Percentiles rank a stretch among this genome's conserved stretches.
Evolutionary conservation across 2,888 invertebrate species (phyloP).

Genomic region (Notodonta ziczac): DNA sequence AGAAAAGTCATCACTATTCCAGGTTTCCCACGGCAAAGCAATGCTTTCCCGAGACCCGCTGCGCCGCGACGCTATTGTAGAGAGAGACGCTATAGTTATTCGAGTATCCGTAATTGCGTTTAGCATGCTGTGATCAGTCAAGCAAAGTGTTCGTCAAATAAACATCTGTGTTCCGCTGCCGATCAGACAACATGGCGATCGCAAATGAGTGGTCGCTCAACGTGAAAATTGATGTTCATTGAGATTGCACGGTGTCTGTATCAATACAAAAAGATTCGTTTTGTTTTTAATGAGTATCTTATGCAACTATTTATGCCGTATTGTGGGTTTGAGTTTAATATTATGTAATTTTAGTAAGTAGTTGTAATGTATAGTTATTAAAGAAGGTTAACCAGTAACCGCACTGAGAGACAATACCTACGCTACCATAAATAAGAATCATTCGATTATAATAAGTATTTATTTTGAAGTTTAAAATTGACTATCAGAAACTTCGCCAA

Average conservation of each 20-base stretch:
- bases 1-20: background rate
- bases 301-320: background rate
- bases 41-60: constrained; percentile 2
- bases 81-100: constrained; percentile 18
- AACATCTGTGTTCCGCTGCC: constrained; percentile 54
- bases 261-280: background rate
- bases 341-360: too few relatives aligned
- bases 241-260: constrained; percentile 62
- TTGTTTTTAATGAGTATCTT: background rate
- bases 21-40: background rate
- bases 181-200: constrained; percentile 60
- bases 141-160: constrained; percentile 48
- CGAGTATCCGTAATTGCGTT: constrained; percentile 28
- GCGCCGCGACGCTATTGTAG: constrained; percentile 31
- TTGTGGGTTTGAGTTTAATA: too few relatives aligned
- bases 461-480: constrained; percentile 60
- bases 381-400: too few relatives aligned
- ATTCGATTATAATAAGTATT: background rate
- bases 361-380: too few relatives aligned
- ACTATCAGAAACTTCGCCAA: constrained; percentile 62
- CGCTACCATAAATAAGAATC: too few relatives aligned
- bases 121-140: constrained; percentile 51
- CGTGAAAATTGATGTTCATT: constrained; percentile 71
- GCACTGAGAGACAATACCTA: too few relatives aligned
- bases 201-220: constrained; percentile 67